These are phyloP conservation scores for Phocoena sinus DNA, from an alignment of 2,113 vertebrate genomes.

Conservation along the genomic window DNA sequence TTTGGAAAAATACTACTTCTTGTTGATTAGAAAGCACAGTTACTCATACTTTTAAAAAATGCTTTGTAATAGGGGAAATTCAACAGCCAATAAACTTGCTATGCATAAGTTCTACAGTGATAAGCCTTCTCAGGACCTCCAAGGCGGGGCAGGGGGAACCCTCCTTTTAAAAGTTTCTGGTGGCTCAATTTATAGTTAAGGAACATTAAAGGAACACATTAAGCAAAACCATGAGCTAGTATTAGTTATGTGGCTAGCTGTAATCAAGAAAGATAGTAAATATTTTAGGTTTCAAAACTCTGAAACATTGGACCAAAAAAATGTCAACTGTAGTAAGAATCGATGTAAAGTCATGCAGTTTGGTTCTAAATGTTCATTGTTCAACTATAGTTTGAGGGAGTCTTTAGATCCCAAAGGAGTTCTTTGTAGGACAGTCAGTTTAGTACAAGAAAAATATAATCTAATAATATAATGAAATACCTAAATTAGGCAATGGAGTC, in stretches of 20 bases:
- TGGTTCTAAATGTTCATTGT: not conserved
- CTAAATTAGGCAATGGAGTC: not conserved
- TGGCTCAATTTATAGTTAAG: not conserved
- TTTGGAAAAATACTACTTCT: constrained; percentile 4
- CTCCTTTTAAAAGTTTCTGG: not conserved
- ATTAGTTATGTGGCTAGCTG: not conserved
- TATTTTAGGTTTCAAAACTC: not conserved
- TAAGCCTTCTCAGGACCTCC: not conserved
- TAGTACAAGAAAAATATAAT: not conserved
- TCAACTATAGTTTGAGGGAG: not conserved
- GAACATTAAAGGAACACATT: not conserved
- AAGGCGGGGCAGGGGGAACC: not conserved
- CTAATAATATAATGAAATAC: not conserved
- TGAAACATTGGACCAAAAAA: not conserved
- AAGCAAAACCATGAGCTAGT: not conserved
- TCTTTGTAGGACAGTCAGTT: not conserved
- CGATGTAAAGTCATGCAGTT: not conserved
- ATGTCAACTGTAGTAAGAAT: not conserved
- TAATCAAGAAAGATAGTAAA: not conserved
- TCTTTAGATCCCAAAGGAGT: not conserved
- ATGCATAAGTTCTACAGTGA: not conserved
- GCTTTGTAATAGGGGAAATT: not conserved
- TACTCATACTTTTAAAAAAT: not conserved
- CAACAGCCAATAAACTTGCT: not conserved
- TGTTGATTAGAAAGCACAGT: not conserved